phyloP scores from a whole-genome alignment of 1,140 invertebrate genomes.

The Spodoptera frugiperda region DNA sequence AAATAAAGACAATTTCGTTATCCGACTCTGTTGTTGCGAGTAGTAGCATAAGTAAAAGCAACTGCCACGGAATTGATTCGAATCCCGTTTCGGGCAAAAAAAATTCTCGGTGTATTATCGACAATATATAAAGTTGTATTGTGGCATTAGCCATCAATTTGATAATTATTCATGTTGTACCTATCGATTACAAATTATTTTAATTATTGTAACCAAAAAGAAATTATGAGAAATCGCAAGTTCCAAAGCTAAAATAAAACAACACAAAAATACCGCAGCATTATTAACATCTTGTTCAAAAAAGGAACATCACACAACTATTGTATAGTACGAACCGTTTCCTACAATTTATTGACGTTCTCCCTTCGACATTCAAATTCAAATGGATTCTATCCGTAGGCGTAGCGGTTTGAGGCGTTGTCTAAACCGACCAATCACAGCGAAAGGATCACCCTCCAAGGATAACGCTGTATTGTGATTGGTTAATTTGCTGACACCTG shows the following conservation, averaged over 20 bases:
- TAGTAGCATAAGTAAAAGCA: no score
- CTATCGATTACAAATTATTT: no score
- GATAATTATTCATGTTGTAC: no score
- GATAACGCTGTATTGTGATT: slow-evolving; percentile 71
- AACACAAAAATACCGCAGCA: neutral
- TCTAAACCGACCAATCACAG: slow-evolving; percentile 76
- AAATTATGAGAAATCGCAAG: neutral
- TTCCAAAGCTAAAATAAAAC: neutral
- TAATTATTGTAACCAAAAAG: no score
- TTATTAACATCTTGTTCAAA: neutral
- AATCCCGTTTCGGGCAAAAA: no score
- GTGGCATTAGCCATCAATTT: no score
- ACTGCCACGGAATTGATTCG: no score
- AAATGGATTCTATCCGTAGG: slow-evolving; percentile 71
- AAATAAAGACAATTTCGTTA: no score
- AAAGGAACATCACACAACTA: neutral
- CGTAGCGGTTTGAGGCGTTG: slow-evolving; percentile 72
- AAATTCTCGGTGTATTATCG: no score
- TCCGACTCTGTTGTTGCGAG: no score
- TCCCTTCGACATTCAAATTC: slow-evolving; percentile 72
- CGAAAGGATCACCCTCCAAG: slow-evolving; percentile 73
- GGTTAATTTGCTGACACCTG: slow-evolving; percentile 62
- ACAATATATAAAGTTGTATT: no score
- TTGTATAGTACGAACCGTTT: neutral
- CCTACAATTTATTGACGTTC: slow-evolving; percentile 55